Conservation (phyloP, 2,888 invertebrate species). For the Diarsia brunnea region DNA sequence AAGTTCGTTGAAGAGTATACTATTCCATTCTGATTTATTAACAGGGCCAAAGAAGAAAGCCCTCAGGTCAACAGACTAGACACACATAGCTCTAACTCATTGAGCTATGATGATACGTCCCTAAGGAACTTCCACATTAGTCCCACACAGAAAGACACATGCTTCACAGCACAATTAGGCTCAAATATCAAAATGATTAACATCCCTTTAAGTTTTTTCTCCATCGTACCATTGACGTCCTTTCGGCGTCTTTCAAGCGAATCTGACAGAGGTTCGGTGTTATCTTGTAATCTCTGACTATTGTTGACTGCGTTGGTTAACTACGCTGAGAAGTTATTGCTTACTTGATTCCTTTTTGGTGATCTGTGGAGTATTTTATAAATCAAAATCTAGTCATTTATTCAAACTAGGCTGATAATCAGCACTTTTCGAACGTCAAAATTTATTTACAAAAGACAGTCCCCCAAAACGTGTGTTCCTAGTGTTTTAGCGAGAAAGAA, state of each 20-base stretch:
- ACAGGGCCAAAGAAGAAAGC: not conserved
- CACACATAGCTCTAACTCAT: not conserved
- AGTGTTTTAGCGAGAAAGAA: too few relatives aligned
- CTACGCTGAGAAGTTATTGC: not conserved
- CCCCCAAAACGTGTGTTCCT: too few relatives aligned
- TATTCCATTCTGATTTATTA: not conserved
- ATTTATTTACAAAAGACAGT: too few relatives aligned
- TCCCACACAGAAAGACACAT: not conserved
- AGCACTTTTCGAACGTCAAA: too few relatives aligned
- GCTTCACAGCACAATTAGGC: conserved; percentile 28
- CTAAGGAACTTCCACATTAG: too few relatives aligned
- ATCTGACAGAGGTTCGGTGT: conserved; percentile 24
- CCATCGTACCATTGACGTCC: not conserved
- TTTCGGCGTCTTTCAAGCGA: conserved; percentile 39
- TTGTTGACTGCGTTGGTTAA: conserved; percentile 4
- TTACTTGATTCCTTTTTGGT: not conserved
- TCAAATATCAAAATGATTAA: conserved; percentile 37
- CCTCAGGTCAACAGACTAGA: not conserved
- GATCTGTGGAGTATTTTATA: not conserved
- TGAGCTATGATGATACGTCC: not conserved
- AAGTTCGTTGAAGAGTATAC: not conserved
- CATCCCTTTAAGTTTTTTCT: conserved; percentile 38
- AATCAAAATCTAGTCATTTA: too few relatives aligned
- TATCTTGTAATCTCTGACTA: conserved; percentile 38
- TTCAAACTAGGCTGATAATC: too few relatives aligned